phyloP scores from a whole-genome alignment of 2,113 vertebrate species.

The Falco punctatus region DNA sequence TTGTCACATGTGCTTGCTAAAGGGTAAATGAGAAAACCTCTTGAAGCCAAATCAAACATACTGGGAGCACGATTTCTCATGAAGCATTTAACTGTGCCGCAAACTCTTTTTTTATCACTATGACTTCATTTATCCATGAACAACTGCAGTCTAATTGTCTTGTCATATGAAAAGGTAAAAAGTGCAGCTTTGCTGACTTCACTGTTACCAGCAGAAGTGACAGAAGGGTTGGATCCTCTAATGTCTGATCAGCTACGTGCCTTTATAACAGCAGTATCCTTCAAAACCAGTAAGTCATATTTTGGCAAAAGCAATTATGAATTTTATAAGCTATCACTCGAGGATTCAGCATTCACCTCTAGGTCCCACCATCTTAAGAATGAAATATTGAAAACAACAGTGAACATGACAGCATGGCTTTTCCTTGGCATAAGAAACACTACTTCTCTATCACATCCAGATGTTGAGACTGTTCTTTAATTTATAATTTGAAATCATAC shows the following conservation, averaged over 20 bases:
- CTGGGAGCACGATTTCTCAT: rapidly evolving
- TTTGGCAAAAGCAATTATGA: slow-evolving; percentile 25
- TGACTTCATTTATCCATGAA: neutral
- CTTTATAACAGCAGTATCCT: neutral
- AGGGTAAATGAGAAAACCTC: neutral
- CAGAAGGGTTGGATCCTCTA: neutral
- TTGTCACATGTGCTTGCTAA: neutral
- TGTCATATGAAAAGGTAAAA: neutral
- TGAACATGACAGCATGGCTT: neutral
- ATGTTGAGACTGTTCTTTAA: neutral
- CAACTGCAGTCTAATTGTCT: neutral
- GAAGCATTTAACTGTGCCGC: neutral
- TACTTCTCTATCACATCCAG: neutral
- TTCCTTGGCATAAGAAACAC: neutral
- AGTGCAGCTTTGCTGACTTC: neutral
- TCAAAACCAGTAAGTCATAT: neutral
- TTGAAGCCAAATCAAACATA: neutral
- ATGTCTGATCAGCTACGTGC: neutral
- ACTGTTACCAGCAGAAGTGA: neutral
- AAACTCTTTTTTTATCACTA: neutral
- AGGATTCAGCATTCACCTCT: neutral
- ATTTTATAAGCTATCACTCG: neutral
- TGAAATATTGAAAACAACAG: slow-evolving; percentile 24
- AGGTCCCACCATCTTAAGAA: neutral
- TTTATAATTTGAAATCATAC: neutral